Conservation (phyloP, 37 sponge, comb jelly and placozoan species). For the Ianthella basta region DNA sequence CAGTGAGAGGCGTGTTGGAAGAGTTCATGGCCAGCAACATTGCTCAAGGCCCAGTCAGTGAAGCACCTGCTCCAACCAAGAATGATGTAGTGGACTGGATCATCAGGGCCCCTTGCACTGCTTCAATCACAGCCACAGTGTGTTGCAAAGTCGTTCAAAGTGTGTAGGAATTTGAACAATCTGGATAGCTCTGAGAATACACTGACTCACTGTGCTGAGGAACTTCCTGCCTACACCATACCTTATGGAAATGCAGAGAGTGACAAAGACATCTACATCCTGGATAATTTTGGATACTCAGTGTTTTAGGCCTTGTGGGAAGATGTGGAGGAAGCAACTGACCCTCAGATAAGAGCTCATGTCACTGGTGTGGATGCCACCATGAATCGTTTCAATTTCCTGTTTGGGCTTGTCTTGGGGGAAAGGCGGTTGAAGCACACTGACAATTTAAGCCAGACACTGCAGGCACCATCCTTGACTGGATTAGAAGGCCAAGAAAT, state of each 20-base stretch:
- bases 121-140: not conserved
- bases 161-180: not conserved
- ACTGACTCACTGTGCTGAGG: not conserved
- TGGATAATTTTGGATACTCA: too few species aligned
- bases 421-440: too few species aligned
- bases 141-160: constrained; percentile 9
- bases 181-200: not conserved
- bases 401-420: too few species aligned
- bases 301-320: too few species aligned
- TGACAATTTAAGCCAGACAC: too few species aligned
- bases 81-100: constrained; percentile 7
- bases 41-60: not conserved
- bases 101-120: constrained; percentile 9
- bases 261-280: not conserved
- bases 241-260: not conserved
- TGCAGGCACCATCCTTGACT: too few species aligned
- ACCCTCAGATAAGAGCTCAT: too few species aligned
- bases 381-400: too few species aligned
- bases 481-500: too few species aligned
- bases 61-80: not conserved
- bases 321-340: too few species aligned
- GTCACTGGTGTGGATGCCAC: too few species aligned
- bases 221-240: constrained; percentile 21
- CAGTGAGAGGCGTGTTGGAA: constrained; percentile 5
- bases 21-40: not conserved